A percentile compares a stretch with the other conserved stretches of the same genome.
Conservation (phyloP, 2,888 invertebrate genomes). For the Argyresthia albistria region DNA sequence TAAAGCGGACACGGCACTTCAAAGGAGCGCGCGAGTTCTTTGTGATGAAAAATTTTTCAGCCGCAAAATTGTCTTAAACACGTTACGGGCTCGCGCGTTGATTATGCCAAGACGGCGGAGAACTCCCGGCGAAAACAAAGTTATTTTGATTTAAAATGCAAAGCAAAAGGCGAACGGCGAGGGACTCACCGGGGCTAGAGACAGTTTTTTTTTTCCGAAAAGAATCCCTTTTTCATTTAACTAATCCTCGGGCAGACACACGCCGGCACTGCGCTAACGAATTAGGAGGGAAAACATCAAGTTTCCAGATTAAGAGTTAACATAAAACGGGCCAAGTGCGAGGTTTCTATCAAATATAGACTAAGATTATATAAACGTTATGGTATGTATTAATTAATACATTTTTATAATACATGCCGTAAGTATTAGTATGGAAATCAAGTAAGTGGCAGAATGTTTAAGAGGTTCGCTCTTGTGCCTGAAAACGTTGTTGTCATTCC, state of each 20-base stretch:
- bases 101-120: slow-evolving; percentile 56
- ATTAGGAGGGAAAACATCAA: slow-evolving; percentile 26
- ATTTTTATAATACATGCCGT: too few relatives aligned
- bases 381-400: too few relatives aligned
- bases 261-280: slow-evolving; percentile 24
- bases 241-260: slow-evolving; percentile 40
- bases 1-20: slow-evolving; percentile 27
- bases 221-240: slow-evolving; percentile 43
- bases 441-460: too few relatives aligned
- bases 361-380: too few relatives aligned
- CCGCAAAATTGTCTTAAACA: slow-evolving; percentile 58
- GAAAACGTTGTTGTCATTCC: too few relatives aligned
- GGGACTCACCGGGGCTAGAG: slow-evolving; percentile 23
- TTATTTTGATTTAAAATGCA: slow-evolving; percentile 66
- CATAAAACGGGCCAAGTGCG: neutral
- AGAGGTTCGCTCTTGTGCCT: too few relatives aligned
- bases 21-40: slow-evolving; percentile 37
- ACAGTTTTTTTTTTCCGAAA: slow-evolving; percentile 30
- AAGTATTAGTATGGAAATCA: too few relatives aligned
- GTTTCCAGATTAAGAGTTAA: slow-evolving; percentile 12
- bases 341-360: too few relatives aligned
- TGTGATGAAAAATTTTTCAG: slow-evolving; percentile 40
- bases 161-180: slow-evolving; percentile 39
- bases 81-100: slow-evolving; percentile 44
- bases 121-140: slow-evolving; percentile 55